phyloP scores from a whole-genome alignment of 2,888 invertebrate genomes.

The Smittia aterrima region DNA sequence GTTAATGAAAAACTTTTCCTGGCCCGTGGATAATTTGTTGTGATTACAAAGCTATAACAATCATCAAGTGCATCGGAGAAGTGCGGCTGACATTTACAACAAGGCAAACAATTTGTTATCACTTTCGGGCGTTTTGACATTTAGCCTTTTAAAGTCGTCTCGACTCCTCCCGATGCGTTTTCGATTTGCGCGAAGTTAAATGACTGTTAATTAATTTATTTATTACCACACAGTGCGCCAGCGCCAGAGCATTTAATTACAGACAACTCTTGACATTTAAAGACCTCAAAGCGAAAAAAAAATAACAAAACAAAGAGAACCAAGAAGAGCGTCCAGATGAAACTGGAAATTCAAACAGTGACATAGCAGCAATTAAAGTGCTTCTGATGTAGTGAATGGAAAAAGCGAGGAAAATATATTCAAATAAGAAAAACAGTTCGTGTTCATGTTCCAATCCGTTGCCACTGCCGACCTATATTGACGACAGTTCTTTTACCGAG shows the following conservation, averaged over 20 bases:
- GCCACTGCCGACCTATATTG: conserved; percentile 33
- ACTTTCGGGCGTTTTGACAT: conserved; percentile 12
- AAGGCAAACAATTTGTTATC: conserved; percentile 12
- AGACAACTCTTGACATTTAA: conserved; percentile 20
- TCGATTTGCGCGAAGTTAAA: neutral
- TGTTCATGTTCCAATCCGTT: conserved; percentile 39
- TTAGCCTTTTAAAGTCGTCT: conserved; percentile 5
- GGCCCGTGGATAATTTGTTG: neutral
- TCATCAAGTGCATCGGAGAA: neutral
- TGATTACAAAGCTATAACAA: neutral
- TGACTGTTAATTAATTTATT: conserved; percentile 30
- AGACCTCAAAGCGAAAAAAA: neutral
- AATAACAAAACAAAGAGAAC: neutral
- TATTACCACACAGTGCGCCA: conserved; percentile 31
- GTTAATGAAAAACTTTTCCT: neutral
- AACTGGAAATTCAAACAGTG: conserved; percentile 19
- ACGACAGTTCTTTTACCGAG: conserved; percentile 17
- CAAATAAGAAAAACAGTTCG: conserved; percentile 29
- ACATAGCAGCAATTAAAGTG: conserved; percentile 29
- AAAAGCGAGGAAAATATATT: conserved; percentile 26
- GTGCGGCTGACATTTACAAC: neutral
- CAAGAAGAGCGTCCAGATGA: neutral
- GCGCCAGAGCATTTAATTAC: conserved; percentile 26
- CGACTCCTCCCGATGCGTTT: neutral
- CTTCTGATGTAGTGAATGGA: conserved; percentile 4